These are phyloP conservation scores for Alexandromys fortis DNA, from an alignment of 2,113 vertebrate species.

Conservation along the genomic window DNA sequence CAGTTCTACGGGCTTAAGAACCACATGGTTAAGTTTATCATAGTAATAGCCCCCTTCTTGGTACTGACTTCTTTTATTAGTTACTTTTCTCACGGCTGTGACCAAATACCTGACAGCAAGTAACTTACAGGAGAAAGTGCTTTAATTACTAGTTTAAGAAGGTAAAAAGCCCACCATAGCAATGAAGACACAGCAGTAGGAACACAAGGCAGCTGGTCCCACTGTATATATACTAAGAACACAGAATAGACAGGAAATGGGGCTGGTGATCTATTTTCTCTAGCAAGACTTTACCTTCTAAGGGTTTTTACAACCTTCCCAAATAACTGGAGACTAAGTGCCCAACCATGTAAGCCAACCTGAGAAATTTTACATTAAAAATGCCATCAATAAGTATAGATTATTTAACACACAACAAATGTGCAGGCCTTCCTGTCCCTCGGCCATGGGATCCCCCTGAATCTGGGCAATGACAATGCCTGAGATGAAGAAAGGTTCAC, in stretches of 20 bases:
- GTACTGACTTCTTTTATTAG: background rate
- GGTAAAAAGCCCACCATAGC: too few relatives aligned
- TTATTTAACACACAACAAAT: background rate
- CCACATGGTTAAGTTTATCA: background rate
- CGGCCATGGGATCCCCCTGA: too few relatives aligned
- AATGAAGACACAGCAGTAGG: background rate
- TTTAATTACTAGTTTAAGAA: background rate
- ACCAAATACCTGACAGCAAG: background rate
- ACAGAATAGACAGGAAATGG: background rate
- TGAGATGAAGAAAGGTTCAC: too few relatives aligned
- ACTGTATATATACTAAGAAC: background rate
- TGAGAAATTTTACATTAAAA: background rate
- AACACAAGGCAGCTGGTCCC: background rate
- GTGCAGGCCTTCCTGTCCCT: too few relatives aligned
- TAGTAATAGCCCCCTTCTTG: background rate
- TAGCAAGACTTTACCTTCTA: background rate
- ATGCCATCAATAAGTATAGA: background rate
- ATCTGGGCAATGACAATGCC: too few relatives aligned
- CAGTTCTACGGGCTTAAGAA: background rate
- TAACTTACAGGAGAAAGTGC: background rate
- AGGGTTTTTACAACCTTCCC: background rate
- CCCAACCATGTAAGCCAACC: background rate
- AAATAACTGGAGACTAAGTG: background rate
- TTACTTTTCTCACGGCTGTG: background rate
- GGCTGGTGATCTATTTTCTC: background rate